Evolutionary conservation across 2,888 invertebrate genomes (phyloP).

Genomic region (Drosophila nr. medialis): DNA sequence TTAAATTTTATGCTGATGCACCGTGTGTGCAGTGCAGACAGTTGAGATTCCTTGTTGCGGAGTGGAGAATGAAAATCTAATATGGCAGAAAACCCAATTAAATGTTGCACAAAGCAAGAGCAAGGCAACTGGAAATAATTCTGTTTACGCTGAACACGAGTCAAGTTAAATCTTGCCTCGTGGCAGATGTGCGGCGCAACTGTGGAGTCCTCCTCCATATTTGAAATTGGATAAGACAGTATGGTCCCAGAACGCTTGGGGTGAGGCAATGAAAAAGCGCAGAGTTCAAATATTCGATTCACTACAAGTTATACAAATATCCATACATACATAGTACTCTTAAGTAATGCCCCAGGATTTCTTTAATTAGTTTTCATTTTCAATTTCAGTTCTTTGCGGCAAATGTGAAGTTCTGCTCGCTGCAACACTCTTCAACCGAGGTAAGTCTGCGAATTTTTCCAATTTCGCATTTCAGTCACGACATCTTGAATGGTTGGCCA

Average conservation of each 20-base stretch:
- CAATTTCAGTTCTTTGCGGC: constrained; percentile 20
- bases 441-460: constrained; percentile 35
- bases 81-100: constrained; percentile 78
- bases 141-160: constrained; percentile 64
- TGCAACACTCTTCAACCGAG: constrained; percentile 1
- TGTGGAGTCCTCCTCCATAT: constrained; percentile 23
- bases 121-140: constrained; percentile 70
- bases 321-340: constrained; percentile 2
- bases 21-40: constrained; percentile 6
- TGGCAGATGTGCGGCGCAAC: constrained; percentile 43
- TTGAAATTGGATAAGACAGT: constrained; percentile 12
- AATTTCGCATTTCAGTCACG: constrained; percentile 51
- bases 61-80: constrained; percentile 66
- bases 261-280: constrained; percentile 40
- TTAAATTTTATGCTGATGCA: constrained; percentile 53
- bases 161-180: constrained; percentile 69
- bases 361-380: constrained; percentile 44
- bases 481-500: constrained; percentile 28
- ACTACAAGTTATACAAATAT: constrained; percentile 16
- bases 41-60: background rate
- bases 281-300: constrained; percentile 50
- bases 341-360: background rate
- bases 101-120: constrained; percentile 66
- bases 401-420: constrained; percentile 10
- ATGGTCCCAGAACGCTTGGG: constrained; percentile 29